Evolutionary conservation across 2,888 invertebrate genomes (phyloP), one percentile per base, ranked within the genome.

Genomic region (Epistrophe grossulariae): DNA sequence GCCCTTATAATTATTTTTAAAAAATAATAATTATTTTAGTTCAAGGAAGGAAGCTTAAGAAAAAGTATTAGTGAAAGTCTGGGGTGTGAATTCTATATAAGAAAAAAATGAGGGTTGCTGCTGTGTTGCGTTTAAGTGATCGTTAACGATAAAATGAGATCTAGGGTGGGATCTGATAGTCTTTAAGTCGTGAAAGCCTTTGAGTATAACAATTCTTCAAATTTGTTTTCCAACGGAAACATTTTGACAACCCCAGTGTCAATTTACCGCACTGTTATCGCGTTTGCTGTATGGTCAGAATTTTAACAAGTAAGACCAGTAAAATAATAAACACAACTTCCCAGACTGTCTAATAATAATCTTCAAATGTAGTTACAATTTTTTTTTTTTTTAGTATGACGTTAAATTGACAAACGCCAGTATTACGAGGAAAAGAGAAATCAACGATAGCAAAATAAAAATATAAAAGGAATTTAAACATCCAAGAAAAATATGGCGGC

Each of bases 381-480:
- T 57, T 57, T 9, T 57, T 28, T 43, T 64, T 43, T 10, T 43
- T 43, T 48, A 38, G 35, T 19, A 8, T 64, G 64, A 64, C 31
- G 45, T 38, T 9, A 1, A 50, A 28, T 50, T 68, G 35, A 68
- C 35, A 68, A 68, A 50, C 35, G 9, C 35, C 31, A 70, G 7
- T 11, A 28, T 70, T 10, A 70, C 9, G 28, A 70, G 8, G n/a
- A 28, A 38, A 24, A 38, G 15, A 70, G 40, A 70, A 45, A 70
- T 28, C 28, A 31, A n/a, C 24, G 19, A 17, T 19, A 62, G 24
- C 8, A 43, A 38, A 5, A 38, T 7, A 38, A 43, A 62, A 7
- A 62, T 15, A 50, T 48, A 48, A 50, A 66, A 48, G 19, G 31
- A 31, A 68, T 68, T 28, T n/a, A 70, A 70, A 70, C 55, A 55